Percentiles rank a stretch among this genome's conserved stretches.
These are phyloP conservation scores for Heloderma charlesbogerti DNA, from an alignment of 2,113 vertebrate species.

Conservation along the genomic window DNA sequence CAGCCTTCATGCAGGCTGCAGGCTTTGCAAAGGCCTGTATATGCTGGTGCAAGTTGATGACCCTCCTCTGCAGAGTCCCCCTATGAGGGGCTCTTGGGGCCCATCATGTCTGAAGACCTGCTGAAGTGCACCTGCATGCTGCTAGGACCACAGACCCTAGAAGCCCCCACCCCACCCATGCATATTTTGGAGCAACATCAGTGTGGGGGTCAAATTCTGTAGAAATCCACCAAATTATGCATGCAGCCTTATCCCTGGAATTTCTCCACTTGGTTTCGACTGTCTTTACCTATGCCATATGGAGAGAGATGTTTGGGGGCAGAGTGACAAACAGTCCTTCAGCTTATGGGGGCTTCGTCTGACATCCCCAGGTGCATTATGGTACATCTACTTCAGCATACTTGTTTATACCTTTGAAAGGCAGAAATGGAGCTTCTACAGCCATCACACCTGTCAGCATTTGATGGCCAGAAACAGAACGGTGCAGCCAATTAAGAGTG, in stretches of 20 bases:
- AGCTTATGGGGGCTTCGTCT: background rate
- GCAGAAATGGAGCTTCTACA: conserved; percentile 8
- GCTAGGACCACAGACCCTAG: background rate
- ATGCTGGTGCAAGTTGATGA: background rate
- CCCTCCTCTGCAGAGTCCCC: background rate
- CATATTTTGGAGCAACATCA: background rate
- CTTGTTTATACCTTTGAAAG: background rate
- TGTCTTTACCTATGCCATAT: too few species aligned
- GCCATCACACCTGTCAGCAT: background rate
- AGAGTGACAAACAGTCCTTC: background rate
- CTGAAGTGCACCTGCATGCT: background rate
- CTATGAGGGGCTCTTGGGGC: too few species aligned
- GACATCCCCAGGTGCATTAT: background rate
- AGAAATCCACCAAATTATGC: background rate
- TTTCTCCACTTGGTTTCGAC: background rate
- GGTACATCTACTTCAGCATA: background rate
- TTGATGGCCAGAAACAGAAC: conserved; percentile 49
- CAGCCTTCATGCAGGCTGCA: background rate
- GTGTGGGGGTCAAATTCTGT: background rate
- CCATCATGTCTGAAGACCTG: background rate
- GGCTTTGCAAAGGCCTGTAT: background rate
- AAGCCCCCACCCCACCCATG: background rate
- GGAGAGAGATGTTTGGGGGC: background rate
- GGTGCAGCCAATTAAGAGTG: conserved; percentile 54
- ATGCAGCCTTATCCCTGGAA: too few species aligned